Evolutionary conservation across 2,888 invertebrate species (phyloP).

Genomic region (Chironomus riparius): DNA sequence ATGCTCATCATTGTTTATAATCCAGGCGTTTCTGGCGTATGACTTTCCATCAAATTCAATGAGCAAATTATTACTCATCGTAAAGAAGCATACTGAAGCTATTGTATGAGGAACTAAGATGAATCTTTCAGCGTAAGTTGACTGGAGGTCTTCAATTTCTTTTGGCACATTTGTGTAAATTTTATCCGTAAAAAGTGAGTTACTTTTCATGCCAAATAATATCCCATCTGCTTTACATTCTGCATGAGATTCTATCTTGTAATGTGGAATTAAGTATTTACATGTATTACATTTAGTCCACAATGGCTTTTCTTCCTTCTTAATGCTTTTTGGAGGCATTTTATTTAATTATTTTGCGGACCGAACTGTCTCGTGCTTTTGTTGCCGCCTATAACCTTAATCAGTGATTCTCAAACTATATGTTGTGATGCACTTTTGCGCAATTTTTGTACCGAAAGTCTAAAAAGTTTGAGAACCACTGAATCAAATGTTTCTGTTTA

Average conservation of each 20-base stretch:
- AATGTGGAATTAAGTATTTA: not conserved
- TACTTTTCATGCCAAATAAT: not conserved
- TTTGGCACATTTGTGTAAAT: not conserved
- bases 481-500: no score
- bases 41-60: not conserved
- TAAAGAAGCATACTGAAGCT: not conserved
- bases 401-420: no score
- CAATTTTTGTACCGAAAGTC: no score
- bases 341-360: not conserved
- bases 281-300: constrained; percentile 2
- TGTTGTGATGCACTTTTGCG: no score
- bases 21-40: not conserved
- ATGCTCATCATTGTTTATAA: not conserved
- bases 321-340: constrained; percentile 5
- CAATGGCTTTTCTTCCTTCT: not conserved
- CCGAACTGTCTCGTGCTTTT: no score
- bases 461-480: no score
- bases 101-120: not conserved
- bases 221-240: not conserved
- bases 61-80: not conserved
- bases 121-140: not conserved
- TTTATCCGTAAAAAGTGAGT: not conserved
- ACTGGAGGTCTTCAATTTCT: not conserved
- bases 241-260: not conserved
- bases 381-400: no score